Percentiles rank a stretch among this genome's conserved stretches.
Evolutionary conservation across 2,888 invertebrate species (phyloP).

Genomic region (Lasius fuliginosus): DNA sequence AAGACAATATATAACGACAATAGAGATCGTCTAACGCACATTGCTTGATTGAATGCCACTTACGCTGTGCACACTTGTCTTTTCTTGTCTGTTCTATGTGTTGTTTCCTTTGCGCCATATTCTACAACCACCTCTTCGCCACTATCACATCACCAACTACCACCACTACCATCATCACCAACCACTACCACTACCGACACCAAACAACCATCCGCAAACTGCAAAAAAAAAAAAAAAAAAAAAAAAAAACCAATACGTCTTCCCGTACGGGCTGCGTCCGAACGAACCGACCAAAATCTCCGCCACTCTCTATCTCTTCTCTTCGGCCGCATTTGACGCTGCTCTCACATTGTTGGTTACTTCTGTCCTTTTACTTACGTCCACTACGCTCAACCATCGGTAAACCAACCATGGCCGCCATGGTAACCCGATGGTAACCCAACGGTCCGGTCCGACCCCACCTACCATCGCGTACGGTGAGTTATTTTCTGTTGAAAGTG

Average conservation of each 20-base stretch:
- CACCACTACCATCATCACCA: conserved; percentile 57
- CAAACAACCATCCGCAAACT: conserved; percentile 61
- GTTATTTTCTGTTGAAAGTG: conserved; percentile 80
- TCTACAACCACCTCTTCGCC: conserved; percentile 73
- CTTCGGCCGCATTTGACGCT: conserved; percentile 82
- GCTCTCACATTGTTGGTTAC: conserved; percentile 86
- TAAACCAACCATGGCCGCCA: conserved; percentile 77
- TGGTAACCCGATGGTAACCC: conserved; percentile 80
- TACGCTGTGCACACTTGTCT: conserved; percentile 84
- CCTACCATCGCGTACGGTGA: conserved; percentile 85
- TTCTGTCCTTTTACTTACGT: conserved; percentile 85
- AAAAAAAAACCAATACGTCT: conserved; percentile 49
- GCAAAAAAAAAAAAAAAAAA: conserved; percentile 49
- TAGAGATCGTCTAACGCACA: conserved; percentile 73
- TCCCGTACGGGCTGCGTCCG: conserved; percentile 48
- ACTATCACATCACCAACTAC: conserved; percentile 62
- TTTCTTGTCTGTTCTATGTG: conserved; percentile 86
- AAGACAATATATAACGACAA: conserved; percentile 19
- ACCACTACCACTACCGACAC: conserved; percentile 45
- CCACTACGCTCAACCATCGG: conserved; percentile 76
- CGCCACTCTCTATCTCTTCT: conserved; percentile 70
- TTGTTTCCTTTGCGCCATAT: conserved; percentile 84
- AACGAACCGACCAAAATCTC: conserved; percentile 56
- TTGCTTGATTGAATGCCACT: conserved; percentile 85
- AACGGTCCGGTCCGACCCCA: conserved; percentile 83